Percentiles rank a stretch among this genome's conserved stretches.
These are phyloP conservation scores for Carpatolechia fugitivella DNA, from an alignment of 2,888 invertebrate genomes.

Conservation along the genomic window DNA sequence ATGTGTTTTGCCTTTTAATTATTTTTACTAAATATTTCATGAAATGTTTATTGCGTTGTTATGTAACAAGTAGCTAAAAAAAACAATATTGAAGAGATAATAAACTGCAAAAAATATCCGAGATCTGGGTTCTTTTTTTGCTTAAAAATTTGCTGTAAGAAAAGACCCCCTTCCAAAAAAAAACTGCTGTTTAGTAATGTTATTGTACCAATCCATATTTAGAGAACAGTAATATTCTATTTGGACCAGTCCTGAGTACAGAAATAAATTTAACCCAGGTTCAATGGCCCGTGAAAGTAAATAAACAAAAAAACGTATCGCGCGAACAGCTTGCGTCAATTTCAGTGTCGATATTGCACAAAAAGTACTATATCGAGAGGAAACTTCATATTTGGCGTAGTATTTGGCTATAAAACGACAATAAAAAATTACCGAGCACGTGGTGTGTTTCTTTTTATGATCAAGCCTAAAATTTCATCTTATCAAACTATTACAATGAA, in stretches of 20 bases:
- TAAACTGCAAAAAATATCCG: too few relatives aligned
- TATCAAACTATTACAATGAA: not conserved
- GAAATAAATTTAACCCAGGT: not conserved
- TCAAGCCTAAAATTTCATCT: slow-evolving; percentile 13
- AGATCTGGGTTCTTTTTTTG: too few relatives aligned
- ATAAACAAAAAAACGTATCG: not conserved
- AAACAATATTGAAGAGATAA: too few relatives aligned
- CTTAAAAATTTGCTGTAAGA: too few relatives aligned
- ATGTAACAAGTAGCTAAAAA: too few relatives aligned
- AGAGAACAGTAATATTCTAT: too few relatives aligned
- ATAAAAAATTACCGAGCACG: slow-evolving; percentile 50
- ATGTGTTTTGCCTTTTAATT: too few relatives aligned
- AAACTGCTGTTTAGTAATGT: too few relatives aligned
- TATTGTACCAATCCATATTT: too few relatives aligned
- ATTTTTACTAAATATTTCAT: too few relatives aligned
- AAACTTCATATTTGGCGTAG: slow-evolving; percentile 49
- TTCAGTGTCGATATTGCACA: slow-evolving; percentile 11
- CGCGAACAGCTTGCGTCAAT: slow-evolving; percentile 3
- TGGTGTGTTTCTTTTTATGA: slow-evolving; percentile 38
- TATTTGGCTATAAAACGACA: slow-evolving; percentile 52
- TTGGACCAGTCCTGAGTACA: not conserved
- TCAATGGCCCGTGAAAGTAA: not conserved
- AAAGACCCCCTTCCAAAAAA: too few relatives aligned
- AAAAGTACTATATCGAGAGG: slow-evolving; percentile 12
- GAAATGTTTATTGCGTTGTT: too few relatives aligned